These are phyloP conservation scores for Halocynthia aurantium DNA, from an alignment of 23 tunicate genomes.

Conservation along the genomic window DNA sequence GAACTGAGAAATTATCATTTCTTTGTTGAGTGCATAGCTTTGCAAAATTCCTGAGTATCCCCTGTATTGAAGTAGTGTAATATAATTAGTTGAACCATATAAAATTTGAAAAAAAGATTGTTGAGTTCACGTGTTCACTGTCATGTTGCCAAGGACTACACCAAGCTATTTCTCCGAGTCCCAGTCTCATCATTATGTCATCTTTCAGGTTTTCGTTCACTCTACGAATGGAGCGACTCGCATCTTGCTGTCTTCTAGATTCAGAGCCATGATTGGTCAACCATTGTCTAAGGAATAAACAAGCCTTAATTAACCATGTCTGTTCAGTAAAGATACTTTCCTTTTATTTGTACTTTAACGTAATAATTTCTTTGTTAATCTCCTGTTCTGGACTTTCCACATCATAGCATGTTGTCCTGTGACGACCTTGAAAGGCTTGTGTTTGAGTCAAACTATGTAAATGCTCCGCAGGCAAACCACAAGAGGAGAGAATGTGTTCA, in stretches of 20 bases:
- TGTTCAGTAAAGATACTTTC: too few relatives aligned
- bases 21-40: conserved; percentile 7
- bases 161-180: conserved; percentile 5
- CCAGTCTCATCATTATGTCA: not conserved
- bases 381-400: not conserved
- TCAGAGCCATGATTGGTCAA: not conserved
- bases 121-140: conserved; percentile 13
- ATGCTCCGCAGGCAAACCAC: conserved; percentile 8
- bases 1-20: not conserved
- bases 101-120: not conserved
- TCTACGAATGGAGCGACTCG: not conserved
- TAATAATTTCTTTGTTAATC: too few relatives aligned
- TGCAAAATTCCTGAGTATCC: conserved; percentile 17
- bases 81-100: not conserved
- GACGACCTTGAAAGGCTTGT: not conserved
- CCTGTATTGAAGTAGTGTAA: not conserved
- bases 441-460: not conserved
- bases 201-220: not conserved
- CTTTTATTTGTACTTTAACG: too few relatives aligned
- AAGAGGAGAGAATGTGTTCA: conserved; percentile 11
- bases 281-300: conserved; percentile 2
- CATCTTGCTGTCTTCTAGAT: not conserved
- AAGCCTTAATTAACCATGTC: not conserved
- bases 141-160: conserved; percentile 23
- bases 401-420: not conserved